These are phyloP conservation scores for Zingel zingel DNA, from an alignment of 2,113 vertebrate species.

Conservation along the genomic window DNA sequence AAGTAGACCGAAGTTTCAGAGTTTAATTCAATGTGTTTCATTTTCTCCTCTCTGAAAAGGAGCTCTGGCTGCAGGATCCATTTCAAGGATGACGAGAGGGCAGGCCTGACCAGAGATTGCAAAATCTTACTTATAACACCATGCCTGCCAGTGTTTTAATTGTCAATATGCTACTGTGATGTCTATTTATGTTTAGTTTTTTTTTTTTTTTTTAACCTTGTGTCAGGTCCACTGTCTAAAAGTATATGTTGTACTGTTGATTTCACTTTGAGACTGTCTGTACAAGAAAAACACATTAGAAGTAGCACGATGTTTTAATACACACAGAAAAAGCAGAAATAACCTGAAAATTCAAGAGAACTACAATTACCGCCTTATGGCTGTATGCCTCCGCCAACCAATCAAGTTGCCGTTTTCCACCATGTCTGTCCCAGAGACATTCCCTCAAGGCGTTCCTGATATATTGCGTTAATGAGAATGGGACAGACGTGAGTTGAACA, in stretches of 20 bases:
- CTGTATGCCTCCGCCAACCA: too few species aligned
- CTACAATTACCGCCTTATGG: too few species aligned
- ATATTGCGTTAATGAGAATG: too few species aligned
- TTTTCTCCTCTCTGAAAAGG: conserved; percentile 39
- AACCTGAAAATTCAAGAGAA: too few species aligned
- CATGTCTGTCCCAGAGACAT: too few species aligned
- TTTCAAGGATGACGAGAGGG: conserved; percentile 21
- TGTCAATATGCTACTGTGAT: neutral
- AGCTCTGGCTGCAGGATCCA: conserved; percentile 35
- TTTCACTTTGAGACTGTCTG: neutral
- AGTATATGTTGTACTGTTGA: neutral
- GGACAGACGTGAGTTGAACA: too few species aligned
- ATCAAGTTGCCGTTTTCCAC: too few species aligned
- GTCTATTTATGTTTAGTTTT: neutral
- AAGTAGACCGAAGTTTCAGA: neutral
- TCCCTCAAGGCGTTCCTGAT: too few species aligned
- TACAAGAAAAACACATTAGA: neutral
- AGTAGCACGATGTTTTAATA: too few species aligned
- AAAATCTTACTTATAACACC: conserved; percentile 14
- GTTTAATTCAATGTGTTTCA: conserved; percentile 38
- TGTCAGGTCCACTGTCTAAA: neutral
- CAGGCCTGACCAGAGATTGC: conserved; percentile 1
- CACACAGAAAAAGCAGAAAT: too few species aligned
- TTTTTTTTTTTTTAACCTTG: neutral
- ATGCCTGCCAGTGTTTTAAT: neutral